Evolutionary conservation across 2,113 vertebrate genomes (phyloP), one percentile per base, ranked within the genome.

Genomic region (Bostrychus sinensis): DNA sequence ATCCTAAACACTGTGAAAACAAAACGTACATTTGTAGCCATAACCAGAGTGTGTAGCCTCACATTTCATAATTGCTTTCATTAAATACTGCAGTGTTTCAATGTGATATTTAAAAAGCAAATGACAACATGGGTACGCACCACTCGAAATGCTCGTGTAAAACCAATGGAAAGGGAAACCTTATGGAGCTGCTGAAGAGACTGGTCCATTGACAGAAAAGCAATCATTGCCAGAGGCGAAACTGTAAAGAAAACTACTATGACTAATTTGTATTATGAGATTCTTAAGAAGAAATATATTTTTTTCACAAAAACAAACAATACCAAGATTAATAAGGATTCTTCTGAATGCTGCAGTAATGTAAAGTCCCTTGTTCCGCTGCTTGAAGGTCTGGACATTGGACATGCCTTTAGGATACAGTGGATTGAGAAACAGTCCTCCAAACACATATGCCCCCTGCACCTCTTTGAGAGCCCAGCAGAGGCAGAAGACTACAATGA

Each of bases 121-220:
- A 23, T 23, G 43, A 16, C 7, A 5, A 54, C n/a, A n/a, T 66
- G 25, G 56, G 38, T 55, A 7, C 60, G 3, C 83, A 99, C 97
- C 93, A 92, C 94, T 92, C 97, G 93, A 79, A 96, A 99, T 62
- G 96, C 96, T 90, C 96, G 92, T 32, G 95, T 95, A 87, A 98
- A 94, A 87, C 96, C 97, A 84, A 97, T 89, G 77, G 93, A 93
- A 80, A 96, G 89, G 67, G 94, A 94, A 50, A 91, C 80, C 1
- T 91, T 95, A 84, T 95, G 93, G 9, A 93, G 90, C 38, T 80
- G 83, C 64, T 94, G 89, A 56, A 99, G 90, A 0, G 95, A 95
- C 63, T 38, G 89, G 80, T 99, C 97, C 84, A 95, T 78, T 3
- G 95, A 94, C 78, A 99, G 93, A 90, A 95, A 98, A 1, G 95